Percentiles rank a stretch among this genome's conserved stretches.
Conservation (phyloP, 2,113 vertebrate genomes). For the Neodon shergylaensis region DNA sequence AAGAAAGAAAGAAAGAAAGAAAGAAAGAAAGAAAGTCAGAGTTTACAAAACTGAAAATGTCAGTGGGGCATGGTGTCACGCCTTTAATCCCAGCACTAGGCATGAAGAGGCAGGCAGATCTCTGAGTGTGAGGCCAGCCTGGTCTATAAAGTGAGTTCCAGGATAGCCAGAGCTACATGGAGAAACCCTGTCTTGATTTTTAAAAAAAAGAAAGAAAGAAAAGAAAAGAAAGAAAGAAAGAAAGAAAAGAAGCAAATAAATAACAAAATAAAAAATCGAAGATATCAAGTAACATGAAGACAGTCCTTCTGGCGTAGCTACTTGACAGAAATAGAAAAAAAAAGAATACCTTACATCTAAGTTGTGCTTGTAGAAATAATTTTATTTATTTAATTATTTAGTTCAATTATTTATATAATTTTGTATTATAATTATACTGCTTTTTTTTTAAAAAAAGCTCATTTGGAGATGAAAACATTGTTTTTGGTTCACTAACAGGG, state of each 20-base stretch:
- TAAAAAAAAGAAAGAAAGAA: too few species aligned
- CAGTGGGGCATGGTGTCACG: background rate
- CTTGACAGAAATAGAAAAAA: background rate
- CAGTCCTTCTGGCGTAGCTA: background rate
- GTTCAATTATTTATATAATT: background rate
- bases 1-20: too few species aligned
- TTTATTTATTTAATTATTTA: background rate
- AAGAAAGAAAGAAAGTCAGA: background rate
- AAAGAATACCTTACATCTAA: background rate
- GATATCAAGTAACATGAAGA: background rate
- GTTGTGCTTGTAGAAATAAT: background rate
- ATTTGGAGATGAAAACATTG: background rate
- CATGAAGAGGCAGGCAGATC: background rate
- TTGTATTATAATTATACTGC: conserved; percentile 1
- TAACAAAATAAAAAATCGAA: background rate
- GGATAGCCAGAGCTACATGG: background rate
- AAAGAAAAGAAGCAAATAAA: background rate
- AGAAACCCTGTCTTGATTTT: background rate
- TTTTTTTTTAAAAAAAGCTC: background rate
- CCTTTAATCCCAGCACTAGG: background rate
- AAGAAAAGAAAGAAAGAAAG: background rate
- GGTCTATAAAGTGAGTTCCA: background rate
- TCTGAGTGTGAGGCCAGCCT: background rate
- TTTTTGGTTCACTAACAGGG: conserved; percentile 21
- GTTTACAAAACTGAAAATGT: background rate